Conservation (phyloP, 2,888 invertebrate species). For the Beris morrisii region DNA sequence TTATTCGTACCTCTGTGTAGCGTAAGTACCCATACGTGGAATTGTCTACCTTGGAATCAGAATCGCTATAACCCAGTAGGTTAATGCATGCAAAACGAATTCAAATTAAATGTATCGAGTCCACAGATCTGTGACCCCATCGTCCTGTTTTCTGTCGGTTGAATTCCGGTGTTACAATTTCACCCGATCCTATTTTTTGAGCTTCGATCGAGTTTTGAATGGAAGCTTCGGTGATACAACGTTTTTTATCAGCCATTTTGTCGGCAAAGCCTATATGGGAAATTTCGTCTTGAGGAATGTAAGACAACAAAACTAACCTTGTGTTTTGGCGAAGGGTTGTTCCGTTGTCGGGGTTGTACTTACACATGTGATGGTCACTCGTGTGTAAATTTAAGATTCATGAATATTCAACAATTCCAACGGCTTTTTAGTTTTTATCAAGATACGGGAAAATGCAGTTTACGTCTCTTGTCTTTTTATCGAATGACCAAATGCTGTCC, state of each 20-base stretch:
- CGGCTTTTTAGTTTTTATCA: conserved; percentile 29
- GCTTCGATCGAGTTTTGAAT: no score
- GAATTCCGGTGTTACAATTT: no score
- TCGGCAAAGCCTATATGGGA: no score
- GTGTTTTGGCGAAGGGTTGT: background rate
- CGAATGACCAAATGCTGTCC: no score
- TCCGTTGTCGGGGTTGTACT: background rate
- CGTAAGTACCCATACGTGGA: no score
- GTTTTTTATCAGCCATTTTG: no score
- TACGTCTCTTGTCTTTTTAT: no score
- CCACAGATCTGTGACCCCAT: conserved; percentile 48
- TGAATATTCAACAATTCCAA: conserved; percentile 32
- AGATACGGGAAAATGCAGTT: conserved; percentile 7
- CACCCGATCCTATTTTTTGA: no score
- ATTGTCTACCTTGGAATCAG: conserved; percentile 20
- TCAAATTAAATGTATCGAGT: conserved; percentile 55
- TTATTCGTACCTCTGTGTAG: no score
- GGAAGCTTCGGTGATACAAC: no score
- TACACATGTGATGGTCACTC: conserved; percentile 11
- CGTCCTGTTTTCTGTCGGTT: conserved; percentile 25
- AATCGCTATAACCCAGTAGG: conserved; percentile 44
- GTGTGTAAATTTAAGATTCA: conserved; percentile 33
- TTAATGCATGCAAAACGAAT: conserved; percentile 57
- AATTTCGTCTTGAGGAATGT: no score
- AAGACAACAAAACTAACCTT: background rate